These are phyloP conservation scores for Gila orcuttii DNA, from an alignment of 2,113 vertebrate genomes.

Conservation along the genomic window DNA sequence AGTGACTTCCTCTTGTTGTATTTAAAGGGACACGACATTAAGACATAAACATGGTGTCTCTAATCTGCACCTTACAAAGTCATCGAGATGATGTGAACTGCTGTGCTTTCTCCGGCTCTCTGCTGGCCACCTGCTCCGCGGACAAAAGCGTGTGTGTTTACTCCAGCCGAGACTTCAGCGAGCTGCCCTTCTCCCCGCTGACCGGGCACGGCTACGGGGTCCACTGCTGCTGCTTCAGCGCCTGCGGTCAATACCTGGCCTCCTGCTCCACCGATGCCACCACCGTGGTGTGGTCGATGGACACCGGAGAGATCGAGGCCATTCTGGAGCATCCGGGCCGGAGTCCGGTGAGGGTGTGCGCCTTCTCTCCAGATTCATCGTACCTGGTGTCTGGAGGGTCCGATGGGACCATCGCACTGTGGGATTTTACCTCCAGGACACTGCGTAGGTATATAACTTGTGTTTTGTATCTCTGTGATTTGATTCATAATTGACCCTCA, in stretches of 20 bases:
- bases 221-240: slow-evolving; percentile 93
- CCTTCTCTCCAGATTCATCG: slow-evolving; percentile 77
- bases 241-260: slow-evolving; percentile 82
- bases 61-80: slow-evolving; percentile 85
- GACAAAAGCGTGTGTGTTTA: slow-evolving; percentile 92
- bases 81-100: slow-evolving; percentile 90
- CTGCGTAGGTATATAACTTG: slow-evolving; percentile 74
- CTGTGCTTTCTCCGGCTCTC: slow-evolving; percentile 84
- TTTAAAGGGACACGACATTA: neutral
- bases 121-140: slow-evolving; percentile 89
- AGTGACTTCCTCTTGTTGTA: neutral
- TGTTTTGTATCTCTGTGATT: no score
- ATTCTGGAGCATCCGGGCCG: slow-evolving; percentile 84
- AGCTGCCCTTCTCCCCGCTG: slow-evolving; percentile 87
- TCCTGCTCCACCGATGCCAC: slow-evolving; percentile 94
- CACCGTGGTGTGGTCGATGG: slow-evolving; percentile 80
- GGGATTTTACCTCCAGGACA: slow-evolving; percentile 80
- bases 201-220: slow-evolving; percentile 86
- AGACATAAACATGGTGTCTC: slow-evolving; percentile 79
- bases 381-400: slow-evolving; percentile 84
- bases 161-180: slow-evolving; percentile 75
- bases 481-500: no score
- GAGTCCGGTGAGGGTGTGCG: slow-evolving; percentile 87
- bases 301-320: slow-evolving; percentile 75
- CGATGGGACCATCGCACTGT: slow-evolving; percentile 86